Evolutionary conservation across 2,888 invertebrate genomes (phyloP).

Genomic region (Cantharis rustica): DNA sequence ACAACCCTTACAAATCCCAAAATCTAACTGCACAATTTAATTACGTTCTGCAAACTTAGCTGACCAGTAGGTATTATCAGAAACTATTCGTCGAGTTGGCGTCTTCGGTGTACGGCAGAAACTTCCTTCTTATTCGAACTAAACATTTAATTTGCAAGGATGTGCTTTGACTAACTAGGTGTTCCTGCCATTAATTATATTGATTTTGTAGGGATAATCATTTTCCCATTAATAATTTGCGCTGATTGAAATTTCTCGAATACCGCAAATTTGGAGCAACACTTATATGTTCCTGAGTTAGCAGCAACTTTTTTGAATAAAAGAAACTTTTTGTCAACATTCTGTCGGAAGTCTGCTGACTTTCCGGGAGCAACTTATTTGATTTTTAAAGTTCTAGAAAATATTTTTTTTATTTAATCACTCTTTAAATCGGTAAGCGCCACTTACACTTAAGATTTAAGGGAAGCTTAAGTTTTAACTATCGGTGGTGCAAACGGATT

Average conservation of each 20-base stretch:
- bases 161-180: conserved; percentile 35
- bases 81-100: conserved; percentile 55
- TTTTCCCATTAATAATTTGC: conserved; percentile 28
- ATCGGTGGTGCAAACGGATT: no score
- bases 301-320: not conserved
- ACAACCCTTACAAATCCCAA: conserved; percentile 47
- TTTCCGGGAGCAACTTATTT: no score
- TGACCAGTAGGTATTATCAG: conserved; percentile 56
- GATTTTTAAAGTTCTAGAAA: no score
- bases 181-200: conserved; percentile 37
- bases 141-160: conserved; percentile 47
- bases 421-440: no score
- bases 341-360: no score
- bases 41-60: conserved; percentile 51
- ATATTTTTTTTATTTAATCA: no score
- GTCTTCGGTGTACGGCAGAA: conserved; percentile 49
- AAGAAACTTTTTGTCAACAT: not conserved
- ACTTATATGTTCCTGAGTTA: not conserved
- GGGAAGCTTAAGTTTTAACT: no score
- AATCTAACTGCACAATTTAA: conserved; percentile 55
- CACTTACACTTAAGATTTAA: no score
- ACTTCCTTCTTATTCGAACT: conserved; percentile 45
- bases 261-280: not conserved
- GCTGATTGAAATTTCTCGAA: conserved; percentile 1
- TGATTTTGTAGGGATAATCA: conserved; percentile 32